Base-by-base conservation (phyloP, 2,888 invertebrate genomes). In the Atethmia centrago region DNA sequence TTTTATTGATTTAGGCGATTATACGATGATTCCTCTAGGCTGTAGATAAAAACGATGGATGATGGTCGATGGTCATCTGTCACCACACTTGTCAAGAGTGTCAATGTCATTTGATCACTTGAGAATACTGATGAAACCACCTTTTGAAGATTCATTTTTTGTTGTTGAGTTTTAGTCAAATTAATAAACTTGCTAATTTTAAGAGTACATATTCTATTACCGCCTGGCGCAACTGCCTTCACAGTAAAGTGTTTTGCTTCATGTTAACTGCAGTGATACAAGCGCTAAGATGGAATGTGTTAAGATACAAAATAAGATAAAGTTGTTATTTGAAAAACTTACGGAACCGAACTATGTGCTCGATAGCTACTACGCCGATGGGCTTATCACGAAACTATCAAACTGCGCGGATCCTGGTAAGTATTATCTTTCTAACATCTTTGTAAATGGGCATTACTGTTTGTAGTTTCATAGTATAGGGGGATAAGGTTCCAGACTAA, bases 281-380 rank as follows among this genome's bases (percentile, higher is more conserved):
- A 49, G 25, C 10, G 36, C 21, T 12, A 84, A 76, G 74, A 93
- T 93, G 93, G 92, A 93, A 69, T 74, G 86, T 74, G 72, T 87
- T 51, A 90, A 88, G 71, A 88, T 91, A 63, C 95, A 96, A 88
- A 94, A 94, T 78, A 97, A 97, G 91, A 89, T 97, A 55, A 95
- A 95, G 86, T 90, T 97, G 80, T 94, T 97, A 73, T 95, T 98
- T 88, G 91, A 96, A 68, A 96, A 97, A 86, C 95, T 98, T 85
- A 89, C 97, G 36, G 93, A 96, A 75, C 97, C 97, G 0, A 94
- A 96, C 82, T 97, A 97, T 93, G 96, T 97, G 85, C 94, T 96
- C 90, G 96, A 97, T 90, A 97, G 96, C 92, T 97, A 97, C 85
- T 97, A 97, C 91, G 97, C 97, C 77, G 97, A 97, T 89, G 96